Base-by-base conservation (phyloP, 2,113 vertebrate genomes). In the Poeciliopsis retropinna region DNA sequence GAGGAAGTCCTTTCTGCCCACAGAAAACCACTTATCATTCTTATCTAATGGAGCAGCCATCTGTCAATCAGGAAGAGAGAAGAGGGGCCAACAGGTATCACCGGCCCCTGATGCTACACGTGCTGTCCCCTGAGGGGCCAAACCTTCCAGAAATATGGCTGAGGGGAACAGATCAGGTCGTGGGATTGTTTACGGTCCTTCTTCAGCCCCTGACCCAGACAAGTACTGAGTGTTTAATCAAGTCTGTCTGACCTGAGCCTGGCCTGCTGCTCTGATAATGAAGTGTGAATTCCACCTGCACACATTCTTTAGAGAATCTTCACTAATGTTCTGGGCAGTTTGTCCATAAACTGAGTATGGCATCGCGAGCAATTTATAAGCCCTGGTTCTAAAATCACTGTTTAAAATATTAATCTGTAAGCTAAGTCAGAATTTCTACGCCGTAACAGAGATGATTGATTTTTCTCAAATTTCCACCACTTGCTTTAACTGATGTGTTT, bases 21-120 rank as follows among this genome's bases (percentile, higher is more conserved):
- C 88, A 90, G 93, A 95, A 94, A 97, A 94, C 95, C 95, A 95
- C 95, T 96, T 97, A 97, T 97, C 95, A 95, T 95, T 96, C 96
- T 95, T 94, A 95, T 96, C 95, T 96, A 96, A 97, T 95, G 95
- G 96, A 95, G 95, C 92, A 91, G 93, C 95, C 95, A 96, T 96
- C 95, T 96, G 95, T 96, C 96, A 97, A 94, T 97, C 95, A 96
- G 88, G 86, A 91, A 94, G 79, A 81, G 39, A 78, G 81, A 79
- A 85, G 90, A 62, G 86, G 85, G 88, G 78, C 85, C 93, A 93
- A 72, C 90, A 91, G 91, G 89, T 91, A 84, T 84, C 61, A 29
- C 66, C 68, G 76, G 68, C 64, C 66, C 31, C 76, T 27, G 69
- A 66, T 34, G 75, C 66, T 0, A 32, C 60, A 6, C 25, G 12